Conservation (phyloP, 2,888 invertebrate species). For the Panopea generosa region DNA sequence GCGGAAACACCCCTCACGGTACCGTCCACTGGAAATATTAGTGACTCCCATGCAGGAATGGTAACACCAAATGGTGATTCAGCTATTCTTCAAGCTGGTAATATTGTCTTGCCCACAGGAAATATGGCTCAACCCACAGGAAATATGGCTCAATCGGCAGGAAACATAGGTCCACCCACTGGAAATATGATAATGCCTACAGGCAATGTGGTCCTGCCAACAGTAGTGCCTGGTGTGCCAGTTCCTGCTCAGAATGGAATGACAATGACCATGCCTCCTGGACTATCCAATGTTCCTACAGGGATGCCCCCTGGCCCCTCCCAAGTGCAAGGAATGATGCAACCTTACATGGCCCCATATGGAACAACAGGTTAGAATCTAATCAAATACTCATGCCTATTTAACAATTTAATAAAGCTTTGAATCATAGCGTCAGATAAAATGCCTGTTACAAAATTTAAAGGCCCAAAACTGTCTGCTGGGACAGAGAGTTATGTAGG, state of each 20-base stretch:
- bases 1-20: too few relatives aligned
- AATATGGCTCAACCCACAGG: neutral
- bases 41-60: too few relatives aligned
- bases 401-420: too few relatives aligned
- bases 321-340: constrained; percentile 18
- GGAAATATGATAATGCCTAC: neutral
- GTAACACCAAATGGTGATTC: constrained; percentile 29
- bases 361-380: constrained; percentile 43
- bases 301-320: neutral
- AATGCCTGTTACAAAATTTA: too few relatives aligned
- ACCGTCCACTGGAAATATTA: too few relatives aligned
- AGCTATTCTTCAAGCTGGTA: constrained; percentile 45
- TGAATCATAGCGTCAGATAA: too few relatives aligned
- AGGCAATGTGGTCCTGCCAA: too few relatives aligned
- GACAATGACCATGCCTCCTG: neutral
- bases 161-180: neutral
- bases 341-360: constrained; percentile 47
- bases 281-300: neutral
- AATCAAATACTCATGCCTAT: too few relatives aligned
- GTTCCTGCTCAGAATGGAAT: neutral
- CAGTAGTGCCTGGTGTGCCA: neutral
- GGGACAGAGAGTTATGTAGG: too few relatives aligned
- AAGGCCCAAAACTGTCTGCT: too few relatives aligned
- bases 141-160: neutral
- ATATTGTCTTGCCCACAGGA: neutral